Evolutionary conservation across 2,797 vertebrate genomes (phyloP), one percentile per base, ranked within the genome.

Genomic region (Betta splendens): DNA sequence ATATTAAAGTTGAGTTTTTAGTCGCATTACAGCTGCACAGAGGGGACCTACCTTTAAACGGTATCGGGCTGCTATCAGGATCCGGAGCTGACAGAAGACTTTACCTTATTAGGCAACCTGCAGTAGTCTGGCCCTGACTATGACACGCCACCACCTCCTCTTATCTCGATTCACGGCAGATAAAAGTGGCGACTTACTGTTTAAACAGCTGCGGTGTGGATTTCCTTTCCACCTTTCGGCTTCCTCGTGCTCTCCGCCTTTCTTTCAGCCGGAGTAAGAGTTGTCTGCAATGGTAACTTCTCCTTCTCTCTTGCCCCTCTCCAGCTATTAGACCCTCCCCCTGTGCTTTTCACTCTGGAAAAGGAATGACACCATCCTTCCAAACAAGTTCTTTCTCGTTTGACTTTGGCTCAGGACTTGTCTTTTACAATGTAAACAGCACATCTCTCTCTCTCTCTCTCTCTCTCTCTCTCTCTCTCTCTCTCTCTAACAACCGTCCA

Each of bases 331-430:
- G 80, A 85, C 83, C 89, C 91, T 91, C 90, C 91, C 89, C 85
- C 79, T 86, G 67, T 72, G 74, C 82, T 73, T 79, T 72, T 85
- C 81, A 66, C 71, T 48, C 82, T 89, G 85, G 72, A 87, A 85
- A 89, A 90, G 87, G 88, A 92, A 92, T 92, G 90, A 91, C 89
- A 91, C 89, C 86, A 91, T 89, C 85, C 84, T 87, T 89, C 89
- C 81, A 85, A 90, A 92, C 91, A 92, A 91, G 92, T 93, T 89
- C 81, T 77, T 80, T 92, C 90, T 92, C 85, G 90, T 89, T 87
- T 77, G 79, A 87, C 85, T 90, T 84, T 81, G 63, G 79, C 81
- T 64, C 71, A 70, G 69, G 74, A 85, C 74, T 70, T 86, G 77
- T 86, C 79, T 89, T 84, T 89, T 77, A 85, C 86, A 77, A 72